phyloP scores from a whole-genome alignment of 2,113 vertebrate species.

The Nerophis lumbriciformis region DNA sequence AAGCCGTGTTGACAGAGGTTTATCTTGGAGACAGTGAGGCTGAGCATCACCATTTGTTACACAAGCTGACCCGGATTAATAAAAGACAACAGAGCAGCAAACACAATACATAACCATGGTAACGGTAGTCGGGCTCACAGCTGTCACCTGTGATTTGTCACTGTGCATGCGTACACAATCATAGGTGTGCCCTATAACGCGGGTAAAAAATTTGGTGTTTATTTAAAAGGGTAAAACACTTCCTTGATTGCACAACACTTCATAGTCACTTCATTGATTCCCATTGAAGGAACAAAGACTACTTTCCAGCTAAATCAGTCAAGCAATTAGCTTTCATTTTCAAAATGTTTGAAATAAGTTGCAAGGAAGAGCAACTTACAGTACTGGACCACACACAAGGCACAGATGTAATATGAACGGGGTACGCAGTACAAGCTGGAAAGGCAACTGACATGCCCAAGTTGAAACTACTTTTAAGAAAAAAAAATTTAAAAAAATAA shows the following conservation, averaged over 20 bases:
- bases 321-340: too few species aligned
- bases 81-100: conserved; percentile 14
- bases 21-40: background rate
- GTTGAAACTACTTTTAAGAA: background rate
- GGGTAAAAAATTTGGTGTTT: conserved; percentile 43
- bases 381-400: too few species aligned
- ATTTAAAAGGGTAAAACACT: conserved; percentile 38
- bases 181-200: conserved; percentile 41
- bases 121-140: conserved; percentile 5
- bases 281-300: too few species aligned
- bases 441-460: background rate
- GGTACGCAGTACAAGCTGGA: background rate
- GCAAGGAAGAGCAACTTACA: too few species aligned
- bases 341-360: too few species aligned
- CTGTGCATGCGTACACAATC: conserved; percentile 6
- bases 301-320: too few species aligned
- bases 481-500: background rate
- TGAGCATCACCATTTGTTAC: conserved; percentile 16
- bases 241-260: conserved; percentile 20
- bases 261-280: too few species aligned
- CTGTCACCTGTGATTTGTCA: conserved; percentile 35
- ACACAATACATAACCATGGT: conserved; percentile 11
- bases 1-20: background rate
- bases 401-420: too few species aligned
- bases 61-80: conserved; percentile 34